phyloP scores from a whole-genome alignment of 2,113 vertebrate species.

The Megaceryle torquata region DNA sequence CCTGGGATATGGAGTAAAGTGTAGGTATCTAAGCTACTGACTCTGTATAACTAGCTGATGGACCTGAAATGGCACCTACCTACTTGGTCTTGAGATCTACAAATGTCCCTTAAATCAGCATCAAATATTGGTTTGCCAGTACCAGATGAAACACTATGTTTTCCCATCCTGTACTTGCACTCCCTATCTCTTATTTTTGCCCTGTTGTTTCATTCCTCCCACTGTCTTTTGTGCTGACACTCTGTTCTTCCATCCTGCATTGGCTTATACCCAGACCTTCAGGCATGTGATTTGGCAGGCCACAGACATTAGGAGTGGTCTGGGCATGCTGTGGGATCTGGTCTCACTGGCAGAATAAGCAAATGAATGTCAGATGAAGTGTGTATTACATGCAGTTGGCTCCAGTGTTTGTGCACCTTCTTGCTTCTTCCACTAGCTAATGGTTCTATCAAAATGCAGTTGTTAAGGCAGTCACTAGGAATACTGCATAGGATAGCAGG shows the following conservation, averaged over 20 bases:
- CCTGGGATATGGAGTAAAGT: background rate
- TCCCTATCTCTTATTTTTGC: background rate
- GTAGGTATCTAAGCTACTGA: background rate
- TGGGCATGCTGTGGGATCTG: background rate
- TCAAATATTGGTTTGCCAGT: background rate
- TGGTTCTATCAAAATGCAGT: background rate
- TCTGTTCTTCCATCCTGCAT: background rate
- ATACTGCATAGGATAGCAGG: background rate
- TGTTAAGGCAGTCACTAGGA: background rate
- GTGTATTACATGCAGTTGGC: background rate
- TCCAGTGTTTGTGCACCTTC: background rate
- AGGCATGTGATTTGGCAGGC: background rate
- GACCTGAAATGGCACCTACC: background rate
- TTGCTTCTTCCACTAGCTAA: background rate
- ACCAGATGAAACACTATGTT: background rate
- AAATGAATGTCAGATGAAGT: background rate
- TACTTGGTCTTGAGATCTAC: background rate
- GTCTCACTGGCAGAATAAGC: background rate
- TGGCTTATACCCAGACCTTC: background rate
- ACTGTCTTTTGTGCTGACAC: background rate
- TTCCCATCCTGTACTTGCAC: background rate
- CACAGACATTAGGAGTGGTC: background rate
- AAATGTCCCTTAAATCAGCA: background rate
- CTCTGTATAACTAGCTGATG: background rate
- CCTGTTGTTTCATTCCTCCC: background rate